Base-by-base conservation (phyloP, 2,888 invertebrate species). In the Didymodactylos carnosus region DNA sequence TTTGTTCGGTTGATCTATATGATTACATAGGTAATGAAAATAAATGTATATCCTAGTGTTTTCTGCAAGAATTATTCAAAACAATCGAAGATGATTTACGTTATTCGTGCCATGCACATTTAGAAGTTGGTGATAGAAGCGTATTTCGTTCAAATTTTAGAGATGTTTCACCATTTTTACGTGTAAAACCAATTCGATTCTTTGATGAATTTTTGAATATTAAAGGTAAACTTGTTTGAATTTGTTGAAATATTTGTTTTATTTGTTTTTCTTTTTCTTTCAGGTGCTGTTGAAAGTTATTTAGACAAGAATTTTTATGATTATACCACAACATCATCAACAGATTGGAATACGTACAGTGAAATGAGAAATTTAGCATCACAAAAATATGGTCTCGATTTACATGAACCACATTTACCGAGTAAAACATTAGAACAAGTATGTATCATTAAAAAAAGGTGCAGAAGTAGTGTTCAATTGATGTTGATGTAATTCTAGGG, bases 271-370 rank as follows among this genome's bases (percentile, higher is more conserved):
- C 29, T 27, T 4, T 40, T 39, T 40, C 73, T 19, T 49, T 77
- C 75, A 85, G 86, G 79, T 75, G 86, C 84, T 79, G 88, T 93
- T 13, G 94, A 94, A 82, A 89, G 91, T 80, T 94, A 95, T 84
- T 86, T 98, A 77, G 92, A 94, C 79, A 89, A 88, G 77, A 93
- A 91, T 81, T 97, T 95, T 84, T 98, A 98, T 84, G 95, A 97
- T 85, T 86, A 97, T 79, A 95, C 95, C 1, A 93, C 95, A 2
- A 93, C 98, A 40, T 94, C 95, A 11, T 85, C 95, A 69, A 94
- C 97, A 78, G 94, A 98, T 83, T 97, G 95, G 93, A 91, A 90
- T 83, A 94, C 93, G 0, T 98, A 98, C 81, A 90, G 92, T 25
- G 92, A 93, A 84, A 98, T 98, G 97, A 87, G 94, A 76, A 89